Conservation (phyloP, 1,140 invertebrate genomes). For the Cydia strobilella region DNA sequence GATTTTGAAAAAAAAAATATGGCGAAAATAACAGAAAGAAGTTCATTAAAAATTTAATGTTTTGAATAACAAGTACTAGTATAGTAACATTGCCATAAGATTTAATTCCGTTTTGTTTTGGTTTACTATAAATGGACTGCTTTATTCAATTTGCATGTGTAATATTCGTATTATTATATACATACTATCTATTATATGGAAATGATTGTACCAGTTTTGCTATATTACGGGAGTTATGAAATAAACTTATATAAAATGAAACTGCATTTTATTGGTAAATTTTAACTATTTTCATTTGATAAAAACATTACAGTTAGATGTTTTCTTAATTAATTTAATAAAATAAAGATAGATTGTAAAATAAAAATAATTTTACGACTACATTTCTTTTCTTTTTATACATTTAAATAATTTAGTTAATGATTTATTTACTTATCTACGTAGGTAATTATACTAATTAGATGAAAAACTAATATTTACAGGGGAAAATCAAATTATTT, state of each 20-base stretch:
- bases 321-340: no score
- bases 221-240: conserved; percentile 49
- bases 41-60: neutral
- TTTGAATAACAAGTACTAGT: neutral
- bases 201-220: conserved; percentile 43
- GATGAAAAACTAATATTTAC: no score
- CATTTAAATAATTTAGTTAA: no score
- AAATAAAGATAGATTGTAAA: no score
- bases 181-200: conserved; percentile 27
- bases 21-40: neutral
- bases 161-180: conserved; percentile 23
- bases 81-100: neutral
- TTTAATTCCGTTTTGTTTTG: neutral
- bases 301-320: no score
- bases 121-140: neutral
- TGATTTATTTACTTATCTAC: no score
- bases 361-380: no score
- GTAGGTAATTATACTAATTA: no score
- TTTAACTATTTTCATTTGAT: neutral
- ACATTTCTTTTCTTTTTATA: no score
- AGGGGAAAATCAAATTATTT: no score
- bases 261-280: conserved; percentile 17
- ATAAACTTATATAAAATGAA: conserved; percentile 39
- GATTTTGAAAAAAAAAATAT: no score
- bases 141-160: conserved; percentile 10